Evolutionary conservation across 2,888 invertebrate species (phyloP).

Genomic region (Sphaeridia pumilis): DNA sequence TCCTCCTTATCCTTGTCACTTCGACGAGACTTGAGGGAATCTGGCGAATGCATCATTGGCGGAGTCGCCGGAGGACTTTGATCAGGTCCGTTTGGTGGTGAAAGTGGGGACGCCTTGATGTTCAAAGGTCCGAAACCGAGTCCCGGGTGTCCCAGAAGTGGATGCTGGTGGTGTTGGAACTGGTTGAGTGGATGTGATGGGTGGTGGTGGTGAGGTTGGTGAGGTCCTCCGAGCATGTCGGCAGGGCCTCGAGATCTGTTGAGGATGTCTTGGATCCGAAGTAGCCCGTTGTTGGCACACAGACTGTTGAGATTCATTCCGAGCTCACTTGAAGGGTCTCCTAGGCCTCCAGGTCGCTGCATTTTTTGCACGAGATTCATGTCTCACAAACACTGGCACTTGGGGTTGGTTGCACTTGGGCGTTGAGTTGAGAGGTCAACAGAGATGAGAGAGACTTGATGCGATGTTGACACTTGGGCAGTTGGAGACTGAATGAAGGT

Average conservation of each 20-base stretch:
- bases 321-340: slow-evolving; percentile 17
- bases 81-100: slow-evolving; percentile 34
- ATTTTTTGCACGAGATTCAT: slow-evolving; percentile 1
- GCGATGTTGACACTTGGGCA: no score
- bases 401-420: no score
- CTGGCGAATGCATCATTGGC: slow-evolving; percentile 33
- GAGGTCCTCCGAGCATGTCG: slow-evolving; percentile 9
- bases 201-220: slow-evolving; percentile 16
- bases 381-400: neutral
- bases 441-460: no score
- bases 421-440: no score
- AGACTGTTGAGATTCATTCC: slow-evolving; percentile 17
- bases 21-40: slow-evolving; percentile 25
- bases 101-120: slow-evolving; percentile 30
- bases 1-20: slow-evolving; percentile 13
- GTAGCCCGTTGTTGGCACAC: slow-evolving; percentile 31
- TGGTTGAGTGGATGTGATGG: slow-evolving; percentile 12
- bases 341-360: slow-evolving; percentile 10
- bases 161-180: slow-evolving; percentile 21
- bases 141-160: slow-evolving; percentile 16
- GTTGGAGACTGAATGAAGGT: no score
- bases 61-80: slow-evolving; percentile 36
- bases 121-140: slow-evolving; percentile 21
- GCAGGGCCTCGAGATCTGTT: slow-evolving; percentile 18
- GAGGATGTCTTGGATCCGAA: slow-evolving; percentile 35